phyloP scores from a whole-genome alignment of 1,140 invertebrate genomes.

The Bactericera cockerelli region DNA sequence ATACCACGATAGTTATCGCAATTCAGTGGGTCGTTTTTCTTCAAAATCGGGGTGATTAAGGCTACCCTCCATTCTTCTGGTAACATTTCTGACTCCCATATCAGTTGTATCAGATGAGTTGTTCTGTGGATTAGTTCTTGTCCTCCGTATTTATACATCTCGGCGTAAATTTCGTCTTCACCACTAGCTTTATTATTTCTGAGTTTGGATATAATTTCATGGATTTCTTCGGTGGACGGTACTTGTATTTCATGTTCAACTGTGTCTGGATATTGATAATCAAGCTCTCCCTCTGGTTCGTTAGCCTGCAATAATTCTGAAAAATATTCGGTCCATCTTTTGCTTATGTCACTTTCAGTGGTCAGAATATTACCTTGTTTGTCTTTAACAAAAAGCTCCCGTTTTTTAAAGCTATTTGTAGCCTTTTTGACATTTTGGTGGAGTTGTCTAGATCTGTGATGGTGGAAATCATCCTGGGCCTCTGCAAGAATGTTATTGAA shows the following conservation, averaged over 20 bases:
- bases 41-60: slow-evolving; percentile 4
- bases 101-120: not conserved
- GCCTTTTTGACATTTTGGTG: slow-evolving; percentile 11
- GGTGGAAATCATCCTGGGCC: slow-evolving; percentile 10
- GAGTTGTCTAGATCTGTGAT: slow-evolving; percentile 12
- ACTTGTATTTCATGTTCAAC: not conserved
- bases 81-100: not conserved
- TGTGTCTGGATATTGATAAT: not conserved
- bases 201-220: not conserved
- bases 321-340: slow-evolving; percentile 4
- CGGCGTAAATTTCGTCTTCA: not conserved
- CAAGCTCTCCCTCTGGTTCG: slow-evolving; percentile 3
- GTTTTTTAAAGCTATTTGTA: slow-evolving; percentile 7
- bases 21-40: slow-evolving; percentile 3
- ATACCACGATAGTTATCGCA: slow-evolving; percentile 11
- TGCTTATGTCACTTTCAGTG: not conserved
- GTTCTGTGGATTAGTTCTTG: not conserved
- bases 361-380: slow-evolving; percentile 4
- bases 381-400: slow-evolving; percentile 8
- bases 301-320: not conserved
- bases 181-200: slow-evolving; percentile 8
- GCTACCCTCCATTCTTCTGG: slow-evolving; percentile 1
- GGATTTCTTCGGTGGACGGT: not conserved
- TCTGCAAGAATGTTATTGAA: slow-evolving; percentile 7
- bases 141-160: not conserved